Evolutionary conservation across 2,797 vertebrate genomes (phyloP), one percentile per base, ranked within the genome.

Genomic region (Sphenopsis melanotis): DNA sequence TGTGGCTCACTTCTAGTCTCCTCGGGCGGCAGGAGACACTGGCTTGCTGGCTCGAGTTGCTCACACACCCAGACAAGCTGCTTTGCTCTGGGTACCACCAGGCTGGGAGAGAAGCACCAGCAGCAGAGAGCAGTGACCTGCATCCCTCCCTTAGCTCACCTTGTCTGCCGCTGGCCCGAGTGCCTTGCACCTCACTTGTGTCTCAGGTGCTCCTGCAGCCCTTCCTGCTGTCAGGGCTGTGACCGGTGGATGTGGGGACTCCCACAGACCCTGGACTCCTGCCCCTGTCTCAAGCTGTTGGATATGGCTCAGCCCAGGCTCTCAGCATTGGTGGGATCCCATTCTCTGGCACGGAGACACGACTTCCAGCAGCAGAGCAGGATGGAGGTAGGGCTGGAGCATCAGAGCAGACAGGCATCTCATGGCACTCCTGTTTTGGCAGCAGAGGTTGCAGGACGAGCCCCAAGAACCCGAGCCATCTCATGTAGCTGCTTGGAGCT

Each of bases 11-110:
- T 94, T 94, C 83, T 93, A 94, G 87, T 94, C 91, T 96, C 93
- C 90, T 88, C 14, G 0, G 95, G 95, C 61, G 34, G 53, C 63
- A 15, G 69, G 78, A 96, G 87, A 94, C 79, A 91, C 36, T 0
- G 10, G 69, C 79, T 93, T 74, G 66, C 94, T 96, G 94, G 94
- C 91, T 96, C 72, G 64, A 86, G 87, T 94, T 15, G 24, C 84
- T 91, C 63, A 77, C 87, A 89, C 80, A 94, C 83, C 89, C 83
- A 86, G 63, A 50, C 0, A 9, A 91, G 20, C 83, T 86, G 53
- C 61, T 61, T 12, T 47, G 37, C 80, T 76, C n/a, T 0, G 0
- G 6, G n/a, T 94, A 91, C 89, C 94, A 93, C 85, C 76, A 41
- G 50, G 13, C 46, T 72, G 72, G n/a, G 26, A 32, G 69, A 90